phyloP scores from a whole-genome alignment of 2,888 invertebrate genomes.

The Tachina lurida region DNA sequence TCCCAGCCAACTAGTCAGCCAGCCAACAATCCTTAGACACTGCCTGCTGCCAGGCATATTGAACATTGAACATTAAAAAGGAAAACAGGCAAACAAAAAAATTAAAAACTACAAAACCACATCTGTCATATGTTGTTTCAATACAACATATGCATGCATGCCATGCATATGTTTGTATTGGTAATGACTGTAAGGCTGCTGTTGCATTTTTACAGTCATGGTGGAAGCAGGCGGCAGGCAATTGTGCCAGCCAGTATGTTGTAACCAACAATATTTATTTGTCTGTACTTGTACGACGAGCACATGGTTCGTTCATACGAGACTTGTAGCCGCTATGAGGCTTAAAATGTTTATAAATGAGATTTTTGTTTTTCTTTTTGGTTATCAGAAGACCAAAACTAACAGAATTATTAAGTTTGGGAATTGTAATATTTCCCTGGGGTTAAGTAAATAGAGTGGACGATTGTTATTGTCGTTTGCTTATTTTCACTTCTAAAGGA shows the following conservation, averaged over 20 bases:
- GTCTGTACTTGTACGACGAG: not conserved
- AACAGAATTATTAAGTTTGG: not conserved
- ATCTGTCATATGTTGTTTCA: constrained; percentile 61
- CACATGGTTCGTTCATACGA: constrained; percentile 39
- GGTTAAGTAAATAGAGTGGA: not conserved
- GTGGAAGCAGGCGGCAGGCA: constrained; percentile 42
- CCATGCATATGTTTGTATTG: not conserved
- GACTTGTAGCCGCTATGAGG: constrained; percentile 59
- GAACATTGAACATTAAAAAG: constrained; percentile 39
- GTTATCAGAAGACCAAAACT: not conserved
- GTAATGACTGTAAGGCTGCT: constrained; percentile 4
- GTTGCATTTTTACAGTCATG: constrained; percentile 43
- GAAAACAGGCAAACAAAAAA: constrained; percentile 15
- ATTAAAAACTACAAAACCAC: constrained; percentile 58
- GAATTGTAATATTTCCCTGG: constrained; percentile 8
- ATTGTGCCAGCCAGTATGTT: constrained; percentile 51
- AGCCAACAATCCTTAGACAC: constrained; percentile 39
- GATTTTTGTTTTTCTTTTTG: not conserved
- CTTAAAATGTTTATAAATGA: constrained; percentile 19
- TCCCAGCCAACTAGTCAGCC: constrained; percentile 42
- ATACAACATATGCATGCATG: constrained; percentile 27
- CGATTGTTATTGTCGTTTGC: not conserved
- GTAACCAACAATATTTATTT: constrained; percentile 31
- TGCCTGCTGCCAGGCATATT: constrained; percentile 39
- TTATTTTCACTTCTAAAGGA: too few species aligned